Evolutionary conservation across 2,113 vertebrate genomes (phyloP), one percentile per base, ranked within the genome.

Genomic region (Saguinus midas): DNA sequence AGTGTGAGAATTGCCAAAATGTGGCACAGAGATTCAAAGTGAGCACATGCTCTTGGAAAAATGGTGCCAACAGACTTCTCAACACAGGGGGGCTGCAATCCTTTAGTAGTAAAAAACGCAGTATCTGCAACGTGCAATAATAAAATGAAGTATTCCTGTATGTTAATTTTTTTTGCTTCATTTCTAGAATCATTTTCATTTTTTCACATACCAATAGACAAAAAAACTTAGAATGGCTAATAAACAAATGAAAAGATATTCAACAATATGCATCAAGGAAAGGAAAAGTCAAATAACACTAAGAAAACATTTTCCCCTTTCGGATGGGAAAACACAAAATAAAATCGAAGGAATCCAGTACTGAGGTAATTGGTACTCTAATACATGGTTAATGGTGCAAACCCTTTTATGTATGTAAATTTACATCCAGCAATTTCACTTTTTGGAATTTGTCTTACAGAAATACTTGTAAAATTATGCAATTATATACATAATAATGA

Each of bases 111-210:
- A 48, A 78, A 76, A 76, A 48, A 48, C 3, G 16, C 73, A 48
- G 16, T 32, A 35, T 78, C 25, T 4, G 40, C 7, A 1, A 76
- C 29, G 73, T 14, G 43, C 40, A 45, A 17, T 64, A 64, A 64
- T 29, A 78, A 76, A 48, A 48, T 48, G 75, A 78, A 8, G 27
- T 32, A 78, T 32, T 16, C 75, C 27, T 66, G 48, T 17, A 50
- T 25, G 45, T 58, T 25, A 82, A 88, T 86, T 18, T 66, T 68
- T 91, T 82, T 91, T 82, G 55, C 52, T 95, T 68, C 7, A 93
- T 70, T 91, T 80, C 48, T 70, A 45, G 55, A 83, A 94, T 48
- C 12, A 81, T 52, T 96, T 79, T 70, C 75, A 87, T 72, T 96
- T 87, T 96, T 87, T 87, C 27, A 87, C 6, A 57, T 58, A 84